A percentile compares a stretch with the other conserved stretches of the same genome.
phyloP scores from a whole-genome alignment of 2,113 vertebrate genomes.

The Cacatua alba region DNA sequence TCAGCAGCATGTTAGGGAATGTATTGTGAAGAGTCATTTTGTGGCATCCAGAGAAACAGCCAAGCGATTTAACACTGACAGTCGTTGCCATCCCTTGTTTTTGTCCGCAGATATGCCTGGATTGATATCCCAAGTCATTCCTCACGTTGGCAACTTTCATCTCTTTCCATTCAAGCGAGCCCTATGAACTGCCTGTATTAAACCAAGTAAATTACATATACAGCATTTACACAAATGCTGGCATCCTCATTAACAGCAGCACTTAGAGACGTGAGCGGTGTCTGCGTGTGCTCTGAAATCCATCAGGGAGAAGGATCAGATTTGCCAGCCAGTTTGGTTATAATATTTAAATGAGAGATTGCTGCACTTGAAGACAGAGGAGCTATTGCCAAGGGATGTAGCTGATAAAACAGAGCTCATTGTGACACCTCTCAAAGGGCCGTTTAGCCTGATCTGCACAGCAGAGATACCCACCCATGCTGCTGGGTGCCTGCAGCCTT shows the following conservation, averaged over 20 bases:
- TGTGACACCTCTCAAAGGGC: neutral
- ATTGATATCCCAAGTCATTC: neutral
- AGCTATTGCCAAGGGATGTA: neutral
- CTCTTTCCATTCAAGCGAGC: neutral
- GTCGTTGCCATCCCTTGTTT: neutral
- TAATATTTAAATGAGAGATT: neutral
- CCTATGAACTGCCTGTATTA: neutral
- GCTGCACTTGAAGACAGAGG: neutral
- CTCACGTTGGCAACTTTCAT: neutral
- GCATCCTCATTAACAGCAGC: neutral
- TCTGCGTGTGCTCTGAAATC: neutral
- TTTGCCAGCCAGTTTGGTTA: neutral
- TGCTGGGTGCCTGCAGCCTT: neutral
- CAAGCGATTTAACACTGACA: neutral
- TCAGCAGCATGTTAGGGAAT: neutral
- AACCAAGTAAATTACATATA: neutral
- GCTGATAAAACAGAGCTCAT: neutral
- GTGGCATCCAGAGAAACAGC: neutral
- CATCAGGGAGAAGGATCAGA: neutral
- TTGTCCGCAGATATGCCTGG: neutral
- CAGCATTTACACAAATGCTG: neutral
- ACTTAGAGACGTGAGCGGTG: neutral
- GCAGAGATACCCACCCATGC: too few relatives aligned
- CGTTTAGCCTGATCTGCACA: neutral
- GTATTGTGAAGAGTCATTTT: neutral